Conservation (phyloP, 2,888 invertebrate species). For the Poecilobothrus nobilitatus region DNA sequence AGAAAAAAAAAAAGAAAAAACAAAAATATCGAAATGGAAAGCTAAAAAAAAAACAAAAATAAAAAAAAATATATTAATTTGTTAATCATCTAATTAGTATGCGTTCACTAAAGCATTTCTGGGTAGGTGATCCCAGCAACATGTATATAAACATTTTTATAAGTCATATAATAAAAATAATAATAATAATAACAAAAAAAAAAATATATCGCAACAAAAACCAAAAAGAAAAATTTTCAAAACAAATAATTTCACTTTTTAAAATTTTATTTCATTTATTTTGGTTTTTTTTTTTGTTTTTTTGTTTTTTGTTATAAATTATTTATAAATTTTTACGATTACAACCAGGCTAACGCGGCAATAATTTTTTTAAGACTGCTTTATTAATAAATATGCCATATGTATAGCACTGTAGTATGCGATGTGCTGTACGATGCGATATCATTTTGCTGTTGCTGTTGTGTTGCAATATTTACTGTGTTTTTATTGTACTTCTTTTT, state of each 20-base stretch:
- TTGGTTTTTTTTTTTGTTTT: neutral
- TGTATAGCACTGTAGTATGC: neutral
- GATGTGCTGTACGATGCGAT: neutral
- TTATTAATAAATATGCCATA: too few species aligned
- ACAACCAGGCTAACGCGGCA: too few species aligned
- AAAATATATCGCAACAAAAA: too few species aligned
- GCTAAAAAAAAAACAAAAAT: neutral
- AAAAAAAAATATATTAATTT: neutral
- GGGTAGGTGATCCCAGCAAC: neutral
- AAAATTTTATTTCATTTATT: neutral
- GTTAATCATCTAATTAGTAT: constrained; percentile 6
- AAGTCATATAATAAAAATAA: too few species aligned
- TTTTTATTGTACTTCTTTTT: too few species aligned
- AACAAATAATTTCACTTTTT: neutral
- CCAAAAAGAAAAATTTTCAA: too few species aligned
- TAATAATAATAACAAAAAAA: too few species aligned
- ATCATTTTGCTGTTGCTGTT: too few species aligned
- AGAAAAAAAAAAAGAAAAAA: neutral
- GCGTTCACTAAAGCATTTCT: constrained; percentile 3
- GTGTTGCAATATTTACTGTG: too few species aligned
- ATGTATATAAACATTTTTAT: neutral
- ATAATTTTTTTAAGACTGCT: too few species aligned
- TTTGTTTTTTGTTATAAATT: neutral
- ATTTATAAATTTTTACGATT: too few species aligned
- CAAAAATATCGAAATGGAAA: neutral